A percentile compares a stretch with the other conserved stretches of the same genome.
Evolutionary conservation across 2,888 invertebrate genomes (phyloP).

Genomic region (Mimachlamys varia): DNA sequence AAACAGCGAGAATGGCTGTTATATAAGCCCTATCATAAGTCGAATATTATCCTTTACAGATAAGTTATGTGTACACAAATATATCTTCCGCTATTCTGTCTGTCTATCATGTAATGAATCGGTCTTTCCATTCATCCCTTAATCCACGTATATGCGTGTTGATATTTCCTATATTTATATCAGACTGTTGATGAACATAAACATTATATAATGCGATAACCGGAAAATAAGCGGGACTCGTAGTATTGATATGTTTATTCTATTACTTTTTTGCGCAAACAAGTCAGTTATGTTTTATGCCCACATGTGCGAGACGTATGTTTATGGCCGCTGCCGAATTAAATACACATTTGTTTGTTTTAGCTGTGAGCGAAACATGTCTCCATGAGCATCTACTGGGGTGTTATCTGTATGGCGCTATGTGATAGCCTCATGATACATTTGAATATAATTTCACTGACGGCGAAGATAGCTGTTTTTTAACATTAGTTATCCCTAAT

Average conservation of each 20-base stretch:
- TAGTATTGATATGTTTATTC: slow-evolving; percentile 21
- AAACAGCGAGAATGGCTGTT: not conserved
- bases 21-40: slow-evolving; percentile 11
- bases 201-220: slow-evolving; percentile 1
- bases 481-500: slow-evolving; percentile 26
- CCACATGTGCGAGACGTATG: slow-evolving; percentile 14
- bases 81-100: not conserved
- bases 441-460: slow-evolving; percentile 33
- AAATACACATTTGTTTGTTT: slow-evolving; percentile 33
- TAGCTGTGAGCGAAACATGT: slow-evolving; percentile 36
- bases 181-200: not conserved
- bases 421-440: slow-evolving; percentile 28
- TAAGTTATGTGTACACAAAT: not conserved
- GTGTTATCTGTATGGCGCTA: slow-evolving; percentile 9
- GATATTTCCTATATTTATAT: not conserved
- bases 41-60: not conserved
- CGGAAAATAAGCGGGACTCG: not conserved
- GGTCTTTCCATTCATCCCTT: not conserved
- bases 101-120: slow-evolving; percentile 11
- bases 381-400: not conserved
- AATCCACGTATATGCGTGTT: not conserved
- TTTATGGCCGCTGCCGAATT: slow-evolving; percentile 21
- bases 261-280: not conserved
- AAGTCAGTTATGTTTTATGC: slow-evolving; percentile 1
- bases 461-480: slow-evolving; percentile 34